Base-by-base conservation (phyloP, 92 coral and sea anemone genomes). In the Montipora capitata region DNA sequence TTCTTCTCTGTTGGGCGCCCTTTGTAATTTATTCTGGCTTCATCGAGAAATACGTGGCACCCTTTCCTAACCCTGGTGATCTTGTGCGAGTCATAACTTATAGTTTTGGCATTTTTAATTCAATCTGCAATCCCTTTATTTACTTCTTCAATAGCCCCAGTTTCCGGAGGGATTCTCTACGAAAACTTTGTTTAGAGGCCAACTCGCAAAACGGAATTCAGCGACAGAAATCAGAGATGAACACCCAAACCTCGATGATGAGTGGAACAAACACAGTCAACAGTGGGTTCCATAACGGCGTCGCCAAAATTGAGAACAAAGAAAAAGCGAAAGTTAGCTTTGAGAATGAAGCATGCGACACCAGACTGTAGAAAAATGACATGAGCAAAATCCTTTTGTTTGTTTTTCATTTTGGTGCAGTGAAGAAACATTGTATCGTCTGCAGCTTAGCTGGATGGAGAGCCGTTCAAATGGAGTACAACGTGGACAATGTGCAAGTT, bases 31-130 rank as follows among this genome's bases (percentile, higher is more conserved):
- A 95, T 85, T 81, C 89, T 0, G 98, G 98, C 0, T 95, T 95
- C 66, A 91, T 95, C 40, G 98, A 95, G 72, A 86, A 93, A 8
- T 95, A 83, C 77, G 96, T 95, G 1, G 98, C 98, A 1, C 85
- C 94, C 5, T 95, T 95, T 51, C 98, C 98, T 8, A 95, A 95
- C 75, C 98, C 98, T 12, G 85, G 95, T 10, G 98, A 95, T 18
- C 63, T 87, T 2, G 77, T 81, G 39, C 92, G 98, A 54, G 67
- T 93, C 15, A 73, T 95, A 17, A 63, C 87, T 5, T 95, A 95
- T 68, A 89, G 79, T n/a, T 1, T 93, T 3, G 98, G 98, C 6
- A 90, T 93, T 4, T 91, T 89, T 64, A 95, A 95, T 92, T 95
- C 98, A 2, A 88, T 89, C 3, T 95, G 98, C 65, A 95, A 95